Evolutionary conservation across 2,113 vertebrate genomes (phyloP), one percentile per base, ranked within the genome.

Genomic region (Ariopsis seemanni): DNA sequence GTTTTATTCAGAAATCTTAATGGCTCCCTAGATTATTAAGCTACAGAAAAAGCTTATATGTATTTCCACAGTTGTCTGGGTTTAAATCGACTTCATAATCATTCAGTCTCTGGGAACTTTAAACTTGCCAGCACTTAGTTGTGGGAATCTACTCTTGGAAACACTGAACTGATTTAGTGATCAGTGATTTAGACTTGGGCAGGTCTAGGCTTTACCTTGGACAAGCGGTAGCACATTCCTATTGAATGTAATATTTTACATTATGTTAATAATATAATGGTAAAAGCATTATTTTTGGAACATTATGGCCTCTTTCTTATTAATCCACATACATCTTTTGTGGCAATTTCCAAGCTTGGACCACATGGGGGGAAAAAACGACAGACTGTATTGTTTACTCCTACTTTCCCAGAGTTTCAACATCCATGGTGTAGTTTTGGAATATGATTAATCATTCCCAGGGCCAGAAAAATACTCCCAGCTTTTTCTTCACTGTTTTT

Each of bases 391-490:
- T 55, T 75, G 69, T 75, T 34, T 62, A 53, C 58, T 87, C 60
- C 81, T 52, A 58, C 25, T 83, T 84, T 83, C 86, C 81, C 87
- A 84, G 72, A 27, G 87, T 88, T 88, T 84, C 86, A 65, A 67
- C 27, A 88, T 74, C 17, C 74, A 25, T 58, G 30, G 27, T 34
- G 62, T 48, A 63, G 75, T 50, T 88, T 79, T 69, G 71, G 22
- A 79, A 42, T 78, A 88, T 53, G 48, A 69, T 88, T 67, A 84
- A 88, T 88, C 87, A 88, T 83, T 84, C 52, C 22, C 27, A 53
- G 22, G 27, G 87, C 82, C 86, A 58, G 77, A 78, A 84, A 83
- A 55, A n/a, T 52, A 65, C 86, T 87, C 50, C 75, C 60, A 62
- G 81, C 27, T 77, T 83, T 87, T 83, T 30, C 82, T 69, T 88